Percentiles rank a stretch among this genome's conserved stretches.
These are phyloP conservation scores for Eilema griseolum DNA, from an alignment of 2,888 invertebrate genomes.

Conservation along the genomic window DNA sequence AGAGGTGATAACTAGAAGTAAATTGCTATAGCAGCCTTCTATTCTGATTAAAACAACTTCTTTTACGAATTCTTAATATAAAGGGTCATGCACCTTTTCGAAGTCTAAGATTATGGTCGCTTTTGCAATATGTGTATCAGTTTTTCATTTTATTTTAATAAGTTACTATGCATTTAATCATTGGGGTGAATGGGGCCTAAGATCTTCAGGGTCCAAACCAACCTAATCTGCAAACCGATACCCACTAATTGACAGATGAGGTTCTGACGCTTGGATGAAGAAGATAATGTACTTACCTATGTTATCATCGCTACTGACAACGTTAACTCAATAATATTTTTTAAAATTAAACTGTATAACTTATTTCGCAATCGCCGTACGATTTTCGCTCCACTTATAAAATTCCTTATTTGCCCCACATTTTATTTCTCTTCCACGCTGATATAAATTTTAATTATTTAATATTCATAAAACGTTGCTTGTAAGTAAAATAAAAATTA, in stretches of 20 bases:
- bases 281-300: too few species aligned
- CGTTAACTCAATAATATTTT: too few species aligned
- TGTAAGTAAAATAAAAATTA: slow-evolving; percentile 69
- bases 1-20: background rate
- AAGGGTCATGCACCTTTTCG: background rate
- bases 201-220: background rate
- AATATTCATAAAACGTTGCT: slow-evolving; percentile 56
- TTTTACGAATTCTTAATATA: background rate
- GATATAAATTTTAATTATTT: background rate
- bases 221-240: too few species aligned
- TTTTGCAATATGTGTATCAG: background rate
- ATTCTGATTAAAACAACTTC: background rate
- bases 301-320: too few species aligned
- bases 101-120: background rate
- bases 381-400: background rate
- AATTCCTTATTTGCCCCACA: background rate
- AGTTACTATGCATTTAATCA: background rate
- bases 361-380: background rate
- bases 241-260: too few species aligned
- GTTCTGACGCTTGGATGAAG: too few species aligned
- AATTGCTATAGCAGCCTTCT: background rate
- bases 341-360: too few species aligned
- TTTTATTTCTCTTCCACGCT: too few species aligned
- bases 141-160: background rate
- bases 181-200: background rate